These are phyloP conservation scores for Nesogale talazaci DNA, from an alignment of 2,113 vertebrate species.

Conservation along the genomic window DNA sequence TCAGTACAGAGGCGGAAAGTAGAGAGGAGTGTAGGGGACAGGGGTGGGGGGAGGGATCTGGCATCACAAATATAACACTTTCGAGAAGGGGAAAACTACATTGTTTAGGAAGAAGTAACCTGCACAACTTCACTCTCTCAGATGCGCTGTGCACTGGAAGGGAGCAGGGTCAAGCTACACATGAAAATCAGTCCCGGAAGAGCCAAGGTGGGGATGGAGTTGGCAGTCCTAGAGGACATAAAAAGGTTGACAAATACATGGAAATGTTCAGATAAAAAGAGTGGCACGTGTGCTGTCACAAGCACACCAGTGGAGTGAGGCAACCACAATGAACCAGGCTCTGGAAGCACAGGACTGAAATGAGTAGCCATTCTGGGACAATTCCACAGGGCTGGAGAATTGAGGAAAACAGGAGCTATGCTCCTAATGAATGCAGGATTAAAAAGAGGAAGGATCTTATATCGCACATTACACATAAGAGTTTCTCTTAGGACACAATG, in stretches of 20 bases:
- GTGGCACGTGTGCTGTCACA: accelerated
- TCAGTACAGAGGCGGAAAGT: neutral
- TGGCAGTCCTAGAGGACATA: neutral
- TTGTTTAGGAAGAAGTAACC: neutral
- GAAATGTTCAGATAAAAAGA: neutral
- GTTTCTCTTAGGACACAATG: neutral
- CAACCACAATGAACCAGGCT: neutral
- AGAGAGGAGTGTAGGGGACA: too few relatives aligned
- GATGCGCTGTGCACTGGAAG: neutral
- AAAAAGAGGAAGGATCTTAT: neutral
- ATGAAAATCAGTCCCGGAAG: neutral
- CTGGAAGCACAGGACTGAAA: neutral
- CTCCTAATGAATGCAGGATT: neutral
- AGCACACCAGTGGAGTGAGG: neutral
- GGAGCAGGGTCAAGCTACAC: neutral
- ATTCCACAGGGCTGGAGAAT: neutral
- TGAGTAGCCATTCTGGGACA: neutral
- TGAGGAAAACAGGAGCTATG: neutral
- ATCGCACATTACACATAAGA: neutral
- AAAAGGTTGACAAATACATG: neutral
- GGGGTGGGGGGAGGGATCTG: neutral
- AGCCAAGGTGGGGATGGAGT: neutral
- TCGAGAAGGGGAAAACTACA: conserved; percentile 45
- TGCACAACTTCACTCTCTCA: neutral
- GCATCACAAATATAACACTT: conserved; percentile 36